Evolutionary conservation across 2,888 invertebrate species (phyloP).

Genomic region (Oeneis ivallda): DNA sequence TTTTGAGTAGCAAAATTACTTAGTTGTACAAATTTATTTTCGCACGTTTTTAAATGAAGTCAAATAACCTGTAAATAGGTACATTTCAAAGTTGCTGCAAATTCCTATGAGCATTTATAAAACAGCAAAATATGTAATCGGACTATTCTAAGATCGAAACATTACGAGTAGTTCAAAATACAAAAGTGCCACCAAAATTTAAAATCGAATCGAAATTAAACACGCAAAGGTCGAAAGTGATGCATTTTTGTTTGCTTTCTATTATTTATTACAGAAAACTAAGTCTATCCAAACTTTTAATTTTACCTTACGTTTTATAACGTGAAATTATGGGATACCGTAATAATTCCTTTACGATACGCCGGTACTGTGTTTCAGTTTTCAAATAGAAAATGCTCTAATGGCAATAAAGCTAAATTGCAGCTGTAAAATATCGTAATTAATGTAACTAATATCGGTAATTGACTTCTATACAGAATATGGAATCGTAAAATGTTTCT

Average conservation of each 20-base stretch:
- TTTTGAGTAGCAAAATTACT: too few species aligned
- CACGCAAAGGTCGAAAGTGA: not conserved
- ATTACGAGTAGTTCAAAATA: too few species aligned
- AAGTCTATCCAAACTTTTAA: constrained; percentile 34
- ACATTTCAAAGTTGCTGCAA: too few species aligned
- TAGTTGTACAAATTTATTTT: too few species aligned
- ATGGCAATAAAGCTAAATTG: constrained; percentile 72
- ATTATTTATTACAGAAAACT: constrained; percentile 16
- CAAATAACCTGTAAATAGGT: too few species aligned
- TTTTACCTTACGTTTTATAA: constrained; percentile 58
- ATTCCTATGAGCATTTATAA: too few species aligned
- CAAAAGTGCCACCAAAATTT: not conserved
- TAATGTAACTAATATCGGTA: constrained; percentile 76
- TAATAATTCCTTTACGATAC: constrained; percentile 68
- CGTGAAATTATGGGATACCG: constrained; percentile 61
- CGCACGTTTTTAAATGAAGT: too few species aligned
- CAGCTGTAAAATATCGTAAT: constrained; percentile 72
- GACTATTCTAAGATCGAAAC: too few species aligned
- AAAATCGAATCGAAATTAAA: not conserved
- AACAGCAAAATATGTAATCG: too few species aligned
- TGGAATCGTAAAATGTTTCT: constrained; percentile 45
- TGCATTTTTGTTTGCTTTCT: constrained; percentile 3
- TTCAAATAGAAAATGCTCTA: constrained; percentile 67
- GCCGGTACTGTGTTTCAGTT: constrained; percentile 54
- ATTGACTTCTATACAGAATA: constrained; percentile 69